These are phyloP conservation scores for Caenorhabditis parvicauda DNA, from an alignment of 2,888 invertebrate species.

Conservation along the genomic window DNA sequence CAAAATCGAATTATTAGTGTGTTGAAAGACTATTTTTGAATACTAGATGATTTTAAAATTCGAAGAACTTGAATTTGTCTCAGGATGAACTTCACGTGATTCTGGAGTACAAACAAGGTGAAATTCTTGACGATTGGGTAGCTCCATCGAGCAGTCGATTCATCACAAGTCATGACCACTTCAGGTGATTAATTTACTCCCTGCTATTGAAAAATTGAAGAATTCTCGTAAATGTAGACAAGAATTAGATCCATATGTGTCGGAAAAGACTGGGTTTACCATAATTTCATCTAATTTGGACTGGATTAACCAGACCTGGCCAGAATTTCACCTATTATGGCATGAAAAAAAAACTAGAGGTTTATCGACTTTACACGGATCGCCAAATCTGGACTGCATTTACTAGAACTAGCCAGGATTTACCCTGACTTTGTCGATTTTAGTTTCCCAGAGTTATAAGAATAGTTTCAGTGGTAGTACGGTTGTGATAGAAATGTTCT, in stretches of 20 bases:
- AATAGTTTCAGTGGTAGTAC: conserved; percentile 51
- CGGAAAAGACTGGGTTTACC: not conserved
- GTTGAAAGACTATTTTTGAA: not conserved
- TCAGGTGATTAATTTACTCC: conserved; percentile 50
- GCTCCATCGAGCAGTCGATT: conserved; percentile 65
- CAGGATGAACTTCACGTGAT: conserved; percentile 66
- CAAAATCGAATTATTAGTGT: not conserved
- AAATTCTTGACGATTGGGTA: conserved; percentile 63
- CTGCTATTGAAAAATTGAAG: not conserved
- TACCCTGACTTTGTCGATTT: too few relatives aligned
- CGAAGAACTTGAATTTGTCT: conserved; percentile 43
- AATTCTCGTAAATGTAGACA: not conserved
- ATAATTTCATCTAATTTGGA: too few relatives aligned
- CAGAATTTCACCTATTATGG: too few relatives aligned
- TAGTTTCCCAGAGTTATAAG: too few relatives aligned
- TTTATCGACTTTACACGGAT: too few relatives aligned
- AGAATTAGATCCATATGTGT: not conserved
- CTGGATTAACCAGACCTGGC: too few relatives aligned
- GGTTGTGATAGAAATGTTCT: conserved; percentile 64
- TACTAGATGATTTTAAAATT: not conserved
- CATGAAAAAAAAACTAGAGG: not conserved
- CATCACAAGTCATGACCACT: conserved; percentile 65
- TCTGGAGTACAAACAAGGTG: conserved; percentile 65
- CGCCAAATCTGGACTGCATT: too few relatives aligned
- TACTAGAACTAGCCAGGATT: too few relatives aligned